phyloP scores from a whole-genome alignment of 2,797 vertebrate genomes.

The Enteromius mattozi region DNA sequence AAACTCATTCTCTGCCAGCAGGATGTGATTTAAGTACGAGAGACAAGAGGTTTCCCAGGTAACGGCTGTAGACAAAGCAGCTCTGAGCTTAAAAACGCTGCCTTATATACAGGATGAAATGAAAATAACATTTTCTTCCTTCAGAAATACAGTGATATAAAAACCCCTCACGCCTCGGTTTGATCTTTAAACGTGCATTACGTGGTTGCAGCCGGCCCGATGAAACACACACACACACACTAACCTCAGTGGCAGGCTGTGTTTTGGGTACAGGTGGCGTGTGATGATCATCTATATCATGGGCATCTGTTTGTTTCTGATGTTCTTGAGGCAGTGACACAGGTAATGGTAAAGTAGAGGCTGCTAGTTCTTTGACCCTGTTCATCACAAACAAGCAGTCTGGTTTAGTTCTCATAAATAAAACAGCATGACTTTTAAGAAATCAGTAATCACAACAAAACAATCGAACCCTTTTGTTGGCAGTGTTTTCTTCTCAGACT shows the following conservation, averaged over 20 bases:
- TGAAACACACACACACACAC: slow-evolving; percentile 10
- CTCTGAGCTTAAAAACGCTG: too few species aligned
- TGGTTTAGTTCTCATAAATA: not conserved
- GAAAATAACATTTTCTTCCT: too few species aligned
- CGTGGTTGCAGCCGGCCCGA: too few species aligned
- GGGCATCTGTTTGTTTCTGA: slow-evolving; percentile 17
- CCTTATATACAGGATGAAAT: too few species aligned
- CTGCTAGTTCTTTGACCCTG: slow-evolving; percentile 56
- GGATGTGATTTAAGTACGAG: too few species aligned
- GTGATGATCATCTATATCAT: slow-evolving; percentile 38
- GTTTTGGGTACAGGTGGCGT: slow-evolving; percentile 7
- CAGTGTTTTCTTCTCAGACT: slow-evolving; percentile 59
- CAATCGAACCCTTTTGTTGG: slow-evolving; percentile 66
- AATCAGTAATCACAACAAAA: not conserved
- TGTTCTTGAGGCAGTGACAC: slow-evolving; percentile 49
- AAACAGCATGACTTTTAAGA: not conserved
- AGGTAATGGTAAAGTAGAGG: slow-evolving; percentile 51
- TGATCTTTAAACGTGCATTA: too few species aligned
- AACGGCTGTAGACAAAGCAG: too few species aligned
- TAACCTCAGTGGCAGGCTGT: slow-evolving; percentile 61
- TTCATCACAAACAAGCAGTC: slow-evolving; percentile 4
- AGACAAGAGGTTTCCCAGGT: too few species aligned
- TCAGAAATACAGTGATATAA: too few species aligned
- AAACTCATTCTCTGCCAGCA: too few species aligned
- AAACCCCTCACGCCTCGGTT: too few species aligned